These are phyloP conservation scores for Drosophila emarginata DNA, from an alignment of 2,888 invertebrate species.

Conservation along the genomic window DNA sequence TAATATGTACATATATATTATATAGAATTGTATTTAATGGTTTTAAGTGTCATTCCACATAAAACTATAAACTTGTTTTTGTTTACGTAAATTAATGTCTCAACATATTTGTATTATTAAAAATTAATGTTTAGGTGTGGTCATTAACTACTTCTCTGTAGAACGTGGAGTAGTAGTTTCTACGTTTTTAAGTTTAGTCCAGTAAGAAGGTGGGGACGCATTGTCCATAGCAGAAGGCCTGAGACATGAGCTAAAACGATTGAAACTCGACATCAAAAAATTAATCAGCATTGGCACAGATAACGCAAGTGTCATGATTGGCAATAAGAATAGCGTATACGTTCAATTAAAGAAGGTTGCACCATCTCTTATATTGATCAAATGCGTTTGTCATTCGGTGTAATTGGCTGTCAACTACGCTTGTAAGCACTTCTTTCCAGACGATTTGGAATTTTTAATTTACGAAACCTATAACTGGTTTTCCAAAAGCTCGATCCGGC, in stretches of 20 bases:
- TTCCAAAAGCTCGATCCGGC: conserved; percentile 22
- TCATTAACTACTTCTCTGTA: conserved; percentile 35
- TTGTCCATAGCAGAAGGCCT: conserved; percentile 23
- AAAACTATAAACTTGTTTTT: not conserved
- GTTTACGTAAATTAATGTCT: conserved; percentile 6
- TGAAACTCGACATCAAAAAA: conserved; percentile 25
- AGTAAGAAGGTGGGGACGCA: conserved; percentile 31
- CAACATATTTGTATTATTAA: conserved; percentile 9
- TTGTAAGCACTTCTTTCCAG: conserved; percentile 23
- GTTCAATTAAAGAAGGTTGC: conserved; percentile 8
- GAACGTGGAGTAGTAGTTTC: conserved; percentile 25
- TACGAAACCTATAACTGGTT: conserved; percentile 28
- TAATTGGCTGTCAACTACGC: conserved; percentile 27
- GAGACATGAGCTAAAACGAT: conserved; percentile 16
- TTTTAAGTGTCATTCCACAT: conserved; percentile 2
- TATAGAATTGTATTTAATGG: not conserved
- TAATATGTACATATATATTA: not conserved
- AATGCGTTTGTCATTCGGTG: conserved; percentile 41
- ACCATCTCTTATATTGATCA: conserved; percentile 34
- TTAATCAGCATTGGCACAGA: conserved; percentile 37
- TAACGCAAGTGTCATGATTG: conserved; percentile 37
- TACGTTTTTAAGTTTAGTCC: conserved; percentile 26
- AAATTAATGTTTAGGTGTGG: conserved; percentile 29
- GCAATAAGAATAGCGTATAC: conserved; percentile 30
- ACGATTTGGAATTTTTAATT: conserved; percentile 23